Percentiles rank a stretch among this genome's conserved stretches.
These are phyloP conservation scores for Diloba caeruleocephala DNA, from an alignment of 2,888 invertebrate genomes.

Conservation along the genomic window DNA sequence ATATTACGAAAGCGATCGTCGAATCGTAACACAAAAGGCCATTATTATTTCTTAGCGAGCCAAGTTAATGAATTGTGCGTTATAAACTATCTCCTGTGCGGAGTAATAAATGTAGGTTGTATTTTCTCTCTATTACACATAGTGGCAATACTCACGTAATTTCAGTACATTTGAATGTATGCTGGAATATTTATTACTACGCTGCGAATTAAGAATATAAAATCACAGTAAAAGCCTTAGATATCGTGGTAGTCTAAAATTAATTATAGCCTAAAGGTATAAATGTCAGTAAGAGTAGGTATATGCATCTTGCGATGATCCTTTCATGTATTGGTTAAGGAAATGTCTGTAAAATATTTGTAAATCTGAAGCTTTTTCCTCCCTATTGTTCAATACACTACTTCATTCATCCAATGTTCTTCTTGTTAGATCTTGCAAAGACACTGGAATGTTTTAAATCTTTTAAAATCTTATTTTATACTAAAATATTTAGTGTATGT, in stretches of 20 bases:
- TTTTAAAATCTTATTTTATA: neutral
- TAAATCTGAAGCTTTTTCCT: constrained; percentile 9
- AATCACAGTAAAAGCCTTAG: too few species aligned
- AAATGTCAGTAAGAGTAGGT: too few species aligned
- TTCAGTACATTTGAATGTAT: constrained; percentile 9
- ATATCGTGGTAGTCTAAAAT: too few species aligned
- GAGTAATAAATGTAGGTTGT: constrained; percentile 27
- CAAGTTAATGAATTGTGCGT: constrained; percentile 23
- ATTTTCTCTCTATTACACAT: constrained; percentile 26
- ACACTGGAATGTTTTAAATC: neutral
- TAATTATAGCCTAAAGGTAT: too few species aligned
- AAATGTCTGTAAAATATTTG: constrained; percentile 15
- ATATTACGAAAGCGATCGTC: neutral
- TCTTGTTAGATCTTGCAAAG: constrained; percentile 1
- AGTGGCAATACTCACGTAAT: constrained; percentile 28
- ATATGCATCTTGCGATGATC: neutral
- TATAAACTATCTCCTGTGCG: constrained; percentile 32
- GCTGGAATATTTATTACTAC: constrained; percentile 20
- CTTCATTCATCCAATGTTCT: constrained; percentile 19
- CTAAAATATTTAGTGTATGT: too few species aligned
- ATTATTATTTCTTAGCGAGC: constrained; percentile 16
- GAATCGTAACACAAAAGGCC: constrained; percentile 17
- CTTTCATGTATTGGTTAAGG: neutral
- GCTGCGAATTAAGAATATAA: constrained; percentile 6
- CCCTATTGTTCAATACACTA: constrained; percentile 11